A percentile compares a stretch with the other conserved stretches of the same genome.
Evolutionary conservation across 2,113 vertebrate species (phyloP).

Genomic region (Clarias magur): DNA sequence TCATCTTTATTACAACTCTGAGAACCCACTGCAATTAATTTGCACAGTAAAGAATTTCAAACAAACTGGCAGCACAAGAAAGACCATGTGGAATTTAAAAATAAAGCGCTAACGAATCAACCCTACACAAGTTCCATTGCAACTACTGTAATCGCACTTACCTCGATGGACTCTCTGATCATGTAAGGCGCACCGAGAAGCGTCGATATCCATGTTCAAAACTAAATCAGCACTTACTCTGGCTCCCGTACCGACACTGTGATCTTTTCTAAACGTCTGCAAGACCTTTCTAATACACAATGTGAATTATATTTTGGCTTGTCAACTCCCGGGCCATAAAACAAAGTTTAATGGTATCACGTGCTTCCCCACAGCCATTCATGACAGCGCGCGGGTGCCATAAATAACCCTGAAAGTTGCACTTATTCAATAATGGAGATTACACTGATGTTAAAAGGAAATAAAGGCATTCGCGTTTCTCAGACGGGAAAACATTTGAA

Average conservation of each 20-base stretch:
- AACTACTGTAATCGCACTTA: constrained; percentile 78
- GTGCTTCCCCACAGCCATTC: constrained; percentile 97
- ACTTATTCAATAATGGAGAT: constrained; percentile 79
- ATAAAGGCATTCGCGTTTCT: constrained; percentile 56
- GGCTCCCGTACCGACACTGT: constrained; percentile 78
- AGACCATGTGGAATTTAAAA: constrained; percentile 56
- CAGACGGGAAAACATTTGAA: constrained; percentile 7
- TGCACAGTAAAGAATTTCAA: not conserved
- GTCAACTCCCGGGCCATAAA: constrained; percentile 99
- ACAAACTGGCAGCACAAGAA: not conserved
- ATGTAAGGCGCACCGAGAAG: constrained; percentile 64
- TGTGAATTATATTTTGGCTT: constrained; percentile 99
- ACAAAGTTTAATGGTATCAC: constrained; percentile 99
- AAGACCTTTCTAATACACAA: constrained; percentile 99
- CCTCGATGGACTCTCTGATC: constrained; percentile 67
- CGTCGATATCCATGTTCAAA: constrained; percentile 66
- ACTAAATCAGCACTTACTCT: constrained; percentile 66
- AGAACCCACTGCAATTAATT: not conserved
- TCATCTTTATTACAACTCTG: constrained; percentile 39
- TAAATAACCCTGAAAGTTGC: constrained; percentile 99
- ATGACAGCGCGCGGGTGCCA: constrained; percentile 87
- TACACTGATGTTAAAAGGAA: constrained; percentile 66
- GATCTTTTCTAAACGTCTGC: constrained; percentile 91
- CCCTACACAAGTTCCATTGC: constrained; percentile 61
- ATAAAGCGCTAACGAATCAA: constrained; percentile 45